Conservation (phyloP, 1,140 invertebrate species). For the Saxidomus purpurata region DNA sequence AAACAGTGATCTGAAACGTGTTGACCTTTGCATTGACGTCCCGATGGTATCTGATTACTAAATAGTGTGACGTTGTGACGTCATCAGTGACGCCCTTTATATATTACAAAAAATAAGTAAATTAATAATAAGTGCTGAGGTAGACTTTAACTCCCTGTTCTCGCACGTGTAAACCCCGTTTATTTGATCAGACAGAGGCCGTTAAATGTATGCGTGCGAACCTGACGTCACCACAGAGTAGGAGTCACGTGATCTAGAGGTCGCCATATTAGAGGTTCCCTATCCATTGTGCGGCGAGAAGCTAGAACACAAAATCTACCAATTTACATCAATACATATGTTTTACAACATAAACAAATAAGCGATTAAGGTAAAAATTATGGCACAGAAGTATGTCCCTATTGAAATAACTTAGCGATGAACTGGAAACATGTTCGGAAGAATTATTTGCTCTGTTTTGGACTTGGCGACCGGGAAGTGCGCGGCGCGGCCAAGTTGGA, state of each 20-base stretch:
- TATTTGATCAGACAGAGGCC: not conserved
- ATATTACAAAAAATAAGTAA: not conserved
- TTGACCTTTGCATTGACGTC: not conserved
- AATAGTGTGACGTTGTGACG: conserved; percentile 19
- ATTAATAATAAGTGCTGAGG: not conserved
- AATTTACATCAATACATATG: conserved; percentile 25
- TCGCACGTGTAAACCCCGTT: conserved; percentile 45
- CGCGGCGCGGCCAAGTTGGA: conserved; percentile 47
- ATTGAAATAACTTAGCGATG: not conserved
- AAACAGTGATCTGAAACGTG: no score
- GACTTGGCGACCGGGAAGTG: conserved; percentile 46
- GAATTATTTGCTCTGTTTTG: conserved; percentile 2
- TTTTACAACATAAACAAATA: conserved; percentile 24
- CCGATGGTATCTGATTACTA: no score
- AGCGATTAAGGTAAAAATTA: conserved; percentile 5
- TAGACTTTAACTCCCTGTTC: conserved; percentile 16
- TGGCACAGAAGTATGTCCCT: not conserved
- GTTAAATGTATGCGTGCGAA: conserved; percentile 53
- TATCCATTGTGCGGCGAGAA: conserved; percentile 55
- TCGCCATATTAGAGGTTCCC: conserved; percentile 66
- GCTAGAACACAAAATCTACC: conserved; percentile 8
- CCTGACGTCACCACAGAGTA: conserved; percentile 46
- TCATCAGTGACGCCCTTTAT: not conserved
- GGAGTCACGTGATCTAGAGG: conserved; percentile 48
- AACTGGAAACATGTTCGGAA: no score